Percentiles rank a stretch among this genome's conserved stretches.
Evolutionary conservation across 2,113 vertebrate genomes (phyloP).

Genomic region (Cervus canadensis): DNA sequence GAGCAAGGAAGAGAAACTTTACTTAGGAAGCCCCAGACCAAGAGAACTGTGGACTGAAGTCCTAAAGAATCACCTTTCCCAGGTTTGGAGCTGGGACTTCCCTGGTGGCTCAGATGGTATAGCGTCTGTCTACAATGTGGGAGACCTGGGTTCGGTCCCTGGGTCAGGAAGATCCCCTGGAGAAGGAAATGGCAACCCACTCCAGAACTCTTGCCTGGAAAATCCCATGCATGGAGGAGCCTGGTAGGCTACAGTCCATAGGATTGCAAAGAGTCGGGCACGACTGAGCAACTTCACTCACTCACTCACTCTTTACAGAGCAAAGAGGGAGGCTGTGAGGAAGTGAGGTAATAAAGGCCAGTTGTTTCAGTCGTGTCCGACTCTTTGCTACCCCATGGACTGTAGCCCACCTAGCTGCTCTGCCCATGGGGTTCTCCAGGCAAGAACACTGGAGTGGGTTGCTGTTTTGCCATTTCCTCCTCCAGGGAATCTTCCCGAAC

Average conservation of each 20-base stretch:
- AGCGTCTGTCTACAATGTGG: too few species aligned
- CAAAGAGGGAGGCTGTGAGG: neutral
- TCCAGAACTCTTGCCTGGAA: too few species aligned
- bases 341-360: neutral
- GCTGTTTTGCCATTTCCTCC: neutral
- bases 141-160: too few species aligned
- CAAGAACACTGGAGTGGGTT: neutral
- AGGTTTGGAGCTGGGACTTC: neutral
- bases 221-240: too few species aligned
- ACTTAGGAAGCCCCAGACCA: neutral
- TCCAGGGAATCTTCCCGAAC: neutral
- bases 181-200: too few species aligned
- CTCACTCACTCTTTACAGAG: neutral
- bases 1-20: neutral
- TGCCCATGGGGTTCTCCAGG: neutral
- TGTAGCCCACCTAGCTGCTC: neutral
- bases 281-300: too few species aligned
- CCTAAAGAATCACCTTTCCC: neutral
- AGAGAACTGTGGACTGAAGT: neutral
- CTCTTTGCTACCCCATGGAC: neutral
- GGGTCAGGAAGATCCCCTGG: too few species aligned
- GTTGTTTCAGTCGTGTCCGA: neutral
- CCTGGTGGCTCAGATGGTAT: too few species aligned
- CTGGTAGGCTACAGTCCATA: too few species aligned
- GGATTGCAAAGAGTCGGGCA: too few species aligned